Evolutionary conservation across 2,113 vertebrate genomes (phyloP), one percentile per base, ranked within the genome.

Genomic region (Lepisosteus osseus): DNA sequence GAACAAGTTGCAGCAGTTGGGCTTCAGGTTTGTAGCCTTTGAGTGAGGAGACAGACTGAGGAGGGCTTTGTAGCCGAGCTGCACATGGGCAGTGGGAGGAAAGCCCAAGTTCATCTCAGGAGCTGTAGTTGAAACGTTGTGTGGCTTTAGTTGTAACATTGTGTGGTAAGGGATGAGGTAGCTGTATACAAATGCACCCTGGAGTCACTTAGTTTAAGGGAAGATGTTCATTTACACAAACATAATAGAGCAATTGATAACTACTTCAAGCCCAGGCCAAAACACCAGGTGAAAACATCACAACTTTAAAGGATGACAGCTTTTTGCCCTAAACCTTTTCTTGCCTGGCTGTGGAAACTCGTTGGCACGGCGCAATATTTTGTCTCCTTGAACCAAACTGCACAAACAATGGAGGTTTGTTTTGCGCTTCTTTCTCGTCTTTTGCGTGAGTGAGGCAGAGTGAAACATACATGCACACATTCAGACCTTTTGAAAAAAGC

Each of bases 1-100:
- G 69, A 83, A 86, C 87, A 84, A 85, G 86, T 77, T 81, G 68
- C 72, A 77, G 81, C 85, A 85, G 78, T 54, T 56, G 44, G 57
- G 43, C 4, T 51, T 67, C 43, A 74, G 65, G 76, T 72, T 82
- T 72, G 57, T 75, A 73, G 79, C 56, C 54, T 63, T 78, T 57
- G 63, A 68, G 17, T 43, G 13, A 65, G 54, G 55, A n/a, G 73
- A 65, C 6, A 66, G 64, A 70, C 41, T 72, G 3, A 57, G 7
- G 12, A 11, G 45, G 13, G 51, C 44, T 61, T 66, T 54, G 61
- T 55, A 17, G 59, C 54, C 67, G 47, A 72, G 68, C 67, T 41
- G 61, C 70, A 66, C 43, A 65, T 62, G 61, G 69, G 63, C 61
- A 76, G 29, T 51, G 67, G 69, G 67, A 76, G 75, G 77, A 72